phyloP scores from a whole-genome alignment of 2,113 vertebrate species.

The Melanerpes formicivorus region DNA sequence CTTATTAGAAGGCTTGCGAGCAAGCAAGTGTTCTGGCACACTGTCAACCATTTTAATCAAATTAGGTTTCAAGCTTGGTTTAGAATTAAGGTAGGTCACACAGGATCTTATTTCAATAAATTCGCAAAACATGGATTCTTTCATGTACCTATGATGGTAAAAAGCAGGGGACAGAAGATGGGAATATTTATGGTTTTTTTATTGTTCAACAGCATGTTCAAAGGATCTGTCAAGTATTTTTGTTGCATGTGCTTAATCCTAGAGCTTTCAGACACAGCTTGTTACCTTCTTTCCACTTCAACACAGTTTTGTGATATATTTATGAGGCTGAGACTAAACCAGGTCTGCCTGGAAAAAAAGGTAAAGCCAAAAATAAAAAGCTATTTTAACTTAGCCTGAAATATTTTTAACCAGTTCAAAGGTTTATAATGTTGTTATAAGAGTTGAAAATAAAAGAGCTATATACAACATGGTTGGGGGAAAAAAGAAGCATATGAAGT shows the following conservation, averaged over 20 bases:
- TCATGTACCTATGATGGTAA: neutral
- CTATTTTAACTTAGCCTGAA: constrained; percentile 44
- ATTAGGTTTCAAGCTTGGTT: constrained; percentile 16
- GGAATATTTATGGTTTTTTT: constrained; percentile 6
- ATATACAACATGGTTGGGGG: neutral
- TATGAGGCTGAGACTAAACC: constrained; percentile 64
- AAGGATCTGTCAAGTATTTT: constrained; percentile 57
- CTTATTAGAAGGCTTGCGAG: constrained; percentile 13
- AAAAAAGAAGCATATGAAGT: neutral
- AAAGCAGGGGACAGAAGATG: neutral
- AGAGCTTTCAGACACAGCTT: constrained; percentile 68
- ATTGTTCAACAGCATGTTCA: constrained; percentile 24
- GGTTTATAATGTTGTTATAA: constrained; percentile 1
- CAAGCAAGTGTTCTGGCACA: constrained; percentile 31
- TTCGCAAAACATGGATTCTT: neutral
- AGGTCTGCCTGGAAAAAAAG: constrained; percentile 45
- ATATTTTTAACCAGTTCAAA: constrained; percentile 10
- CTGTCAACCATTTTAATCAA: constrained; percentile 48
- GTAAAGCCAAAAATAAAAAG: constrained; percentile 31
- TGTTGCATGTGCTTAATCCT: constrained; percentile 69
- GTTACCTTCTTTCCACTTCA: constrained; percentile 65
- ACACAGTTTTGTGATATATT: constrained; percentile 51
- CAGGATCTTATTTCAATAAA: constrained; percentile 17
- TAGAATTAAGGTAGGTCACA: constrained; percentile 62
- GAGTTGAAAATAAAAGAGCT: neutral